These are phyloP conservation scores for Amphiprion clarkii DNA, from an alignment of 2,797 vertebrate genomes.

Conservation along the genomic window DNA sequence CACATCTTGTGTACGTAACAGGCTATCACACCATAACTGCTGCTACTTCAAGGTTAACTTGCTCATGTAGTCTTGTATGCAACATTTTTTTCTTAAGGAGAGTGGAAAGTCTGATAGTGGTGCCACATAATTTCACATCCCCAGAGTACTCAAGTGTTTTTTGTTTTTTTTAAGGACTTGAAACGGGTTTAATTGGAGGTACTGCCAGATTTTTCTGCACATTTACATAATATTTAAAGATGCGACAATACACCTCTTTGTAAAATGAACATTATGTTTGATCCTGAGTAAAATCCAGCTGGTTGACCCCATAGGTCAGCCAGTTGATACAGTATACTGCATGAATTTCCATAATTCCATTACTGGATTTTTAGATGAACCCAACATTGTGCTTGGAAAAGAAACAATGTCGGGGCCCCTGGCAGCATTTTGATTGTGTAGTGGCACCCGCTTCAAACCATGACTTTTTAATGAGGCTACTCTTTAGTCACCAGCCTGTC, in stretches of 20 bases:
- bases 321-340: not conserved
- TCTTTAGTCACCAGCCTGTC: constrained; percentile 74
- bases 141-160: no score
- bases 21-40: not conserved
- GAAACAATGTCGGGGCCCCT: constrained; percentile 2
- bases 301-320: not conserved
- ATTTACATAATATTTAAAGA: constrained; percentile 9
- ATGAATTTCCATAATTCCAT: not conserved
- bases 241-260: not conserved
- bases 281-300: not conserved
- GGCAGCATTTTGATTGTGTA: constrained; percentile 20
- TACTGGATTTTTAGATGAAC: not conserved
- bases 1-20: constrained; percentile 14
- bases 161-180: not conserved
- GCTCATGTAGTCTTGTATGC: constrained; percentile 4
- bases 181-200: constrained; percentile 20
- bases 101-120: not conserved
- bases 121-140: not conserved
- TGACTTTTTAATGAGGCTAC: constrained; percentile 80
- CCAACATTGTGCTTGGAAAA: constrained; percentile 14
- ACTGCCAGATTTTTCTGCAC: constrained; percentile 10
- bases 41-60: constrained; percentile 15
- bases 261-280: not conserved
- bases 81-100: not conserved
- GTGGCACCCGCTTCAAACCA: constrained; percentile 48